Conservation (phyloP, 2,113 vertebrate species). For the Paedocypris sp. region DNA sequence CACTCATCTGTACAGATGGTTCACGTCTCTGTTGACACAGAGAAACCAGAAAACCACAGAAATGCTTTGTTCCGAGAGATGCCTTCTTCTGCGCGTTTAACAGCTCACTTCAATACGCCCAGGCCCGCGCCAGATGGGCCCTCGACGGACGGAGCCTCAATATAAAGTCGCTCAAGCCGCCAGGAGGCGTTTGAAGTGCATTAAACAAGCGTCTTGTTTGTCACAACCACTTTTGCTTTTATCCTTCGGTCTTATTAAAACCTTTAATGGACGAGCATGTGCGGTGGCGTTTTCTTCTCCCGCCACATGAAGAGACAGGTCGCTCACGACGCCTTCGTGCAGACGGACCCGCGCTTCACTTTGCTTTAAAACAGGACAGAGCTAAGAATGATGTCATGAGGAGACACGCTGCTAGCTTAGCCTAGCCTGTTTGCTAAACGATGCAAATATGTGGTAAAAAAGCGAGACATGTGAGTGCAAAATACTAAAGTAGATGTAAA, state of each 20-base stretch:
- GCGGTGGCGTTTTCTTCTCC: conserved; percentile 46
- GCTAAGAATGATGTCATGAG: not conserved
- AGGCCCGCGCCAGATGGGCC: conserved; percentile 63
- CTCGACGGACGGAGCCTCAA: conserved; percentile 56
- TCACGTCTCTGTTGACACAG: conserved; percentile 46
- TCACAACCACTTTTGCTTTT: conserved; percentile 52
- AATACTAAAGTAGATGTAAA: too few relatives aligned
- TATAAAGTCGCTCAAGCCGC: conserved; percentile 49
- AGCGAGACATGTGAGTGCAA: too few relatives aligned
- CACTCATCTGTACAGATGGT: conserved; percentile 24
- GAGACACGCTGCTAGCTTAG: not conserved
- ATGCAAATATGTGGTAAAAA: too few relatives aligned
- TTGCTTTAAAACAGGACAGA: conserved; percentile 4
- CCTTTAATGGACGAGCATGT: conserved; percentile 52
- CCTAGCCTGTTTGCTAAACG: too few relatives aligned
- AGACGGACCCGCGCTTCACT: conserved; percentile 16
- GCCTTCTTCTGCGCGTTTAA: conserved; percentile 52
- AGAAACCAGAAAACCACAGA: conserved; percentile 56
- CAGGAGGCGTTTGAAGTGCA: conserved; percentile 54
- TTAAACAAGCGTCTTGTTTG: conserved; percentile 61
- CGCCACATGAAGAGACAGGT: conserved; percentile 19
- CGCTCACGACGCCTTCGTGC: conserved; percentile 23
- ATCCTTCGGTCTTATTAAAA: conserved; percentile 62
- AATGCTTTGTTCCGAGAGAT: conserved; percentile 62
- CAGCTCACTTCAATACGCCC: conserved; percentile 58